These are phyloP conservation scores for Crotalus horridus DNA, from an alignment of 2,113 vertebrate genomes.

Conservation along the genomic window DNA sequence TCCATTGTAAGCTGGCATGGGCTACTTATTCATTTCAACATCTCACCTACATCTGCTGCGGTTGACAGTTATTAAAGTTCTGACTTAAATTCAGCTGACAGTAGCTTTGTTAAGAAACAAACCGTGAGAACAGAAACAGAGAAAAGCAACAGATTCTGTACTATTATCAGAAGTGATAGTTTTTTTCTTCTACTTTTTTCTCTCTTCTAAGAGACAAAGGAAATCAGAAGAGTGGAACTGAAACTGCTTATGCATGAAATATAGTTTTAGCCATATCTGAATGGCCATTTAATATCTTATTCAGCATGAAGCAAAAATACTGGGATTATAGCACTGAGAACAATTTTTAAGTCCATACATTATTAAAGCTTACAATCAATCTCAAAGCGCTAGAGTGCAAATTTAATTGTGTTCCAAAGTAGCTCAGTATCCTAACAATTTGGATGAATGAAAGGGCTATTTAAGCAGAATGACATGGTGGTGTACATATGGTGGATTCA, in stretches of 20 bases:
- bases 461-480: background rate
- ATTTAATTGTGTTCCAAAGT: background rate
- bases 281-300: background rate
- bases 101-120: constrained; percentile 19
- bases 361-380: background rate
- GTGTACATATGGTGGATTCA: background rate
- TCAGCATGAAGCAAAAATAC: background rate
- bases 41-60: background rate
- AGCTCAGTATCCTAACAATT: background rate
- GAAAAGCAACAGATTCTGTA: background rate
- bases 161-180: background rate
- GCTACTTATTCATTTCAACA: constrained; percentile 19
- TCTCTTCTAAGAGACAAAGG: background rate
- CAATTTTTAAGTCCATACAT: background rate
- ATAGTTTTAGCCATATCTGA: background rate
- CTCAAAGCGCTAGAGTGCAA: background rate
- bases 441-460: constrained; percentile 8
- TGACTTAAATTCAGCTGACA: constrained; percentile 12
- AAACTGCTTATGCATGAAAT: background rate
- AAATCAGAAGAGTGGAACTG: constrained; percentile 22
- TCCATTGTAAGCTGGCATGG: background rate
- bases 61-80: constrained; percentile 24
- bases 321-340: background rate
- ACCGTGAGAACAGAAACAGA: background rate
- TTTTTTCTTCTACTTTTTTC: background rate